Evolutionary conservation across 2,113 vertebrate species (phyloP), one percentile per base, ranked within the genome.

Genomic region (Cervus canadensis): DNA sequence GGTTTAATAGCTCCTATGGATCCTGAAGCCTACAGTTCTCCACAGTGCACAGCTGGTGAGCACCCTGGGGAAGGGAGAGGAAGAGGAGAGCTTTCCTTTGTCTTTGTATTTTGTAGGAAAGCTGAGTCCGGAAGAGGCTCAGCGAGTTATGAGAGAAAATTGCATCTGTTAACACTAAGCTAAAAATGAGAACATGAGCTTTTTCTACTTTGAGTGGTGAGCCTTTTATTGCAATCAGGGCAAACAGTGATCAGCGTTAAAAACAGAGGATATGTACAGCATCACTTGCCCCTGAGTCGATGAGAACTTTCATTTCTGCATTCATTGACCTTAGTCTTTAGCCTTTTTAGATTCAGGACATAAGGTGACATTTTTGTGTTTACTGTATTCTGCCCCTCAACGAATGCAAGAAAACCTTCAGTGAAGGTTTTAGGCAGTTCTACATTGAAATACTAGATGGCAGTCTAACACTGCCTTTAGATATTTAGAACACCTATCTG

Each of bases 361-460:
- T 89, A 98, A 97, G 92, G 94, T 93, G 95, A 97, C 85, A 89
- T 97, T 97, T 95, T 91, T 89, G 12, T 96, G 62, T 89, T 94
- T 96, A 81, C 64, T 84, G 52, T 71, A 16, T 84, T 93, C 33
- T 2, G 30, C 93, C 71, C 81, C 74, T 67, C 79, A 40, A 83
- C 19, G 84, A 94, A 95, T 95, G 74, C 57, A 48, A 62, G 71
- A 64, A 94, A 92, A 57, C 7, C n/a, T 62, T 91, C 8, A 16
- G 9, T 8, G 40, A 43, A 4, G n/a, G 16, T 50, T 60, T 48
- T 4, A 17, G 74, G 59, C 71, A 97, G 81, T 95, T 95, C 98
- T 94, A 67, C 43, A 14, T 1, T 0, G 71, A 33, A 97, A 33
- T 13, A 88, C 97, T 98, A 98, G 98, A 85, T 97, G 98, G 98